Base-by-base conservation (phyloP, 2,888 invertebrate genomes). In the Lingula anatina region DNA sequence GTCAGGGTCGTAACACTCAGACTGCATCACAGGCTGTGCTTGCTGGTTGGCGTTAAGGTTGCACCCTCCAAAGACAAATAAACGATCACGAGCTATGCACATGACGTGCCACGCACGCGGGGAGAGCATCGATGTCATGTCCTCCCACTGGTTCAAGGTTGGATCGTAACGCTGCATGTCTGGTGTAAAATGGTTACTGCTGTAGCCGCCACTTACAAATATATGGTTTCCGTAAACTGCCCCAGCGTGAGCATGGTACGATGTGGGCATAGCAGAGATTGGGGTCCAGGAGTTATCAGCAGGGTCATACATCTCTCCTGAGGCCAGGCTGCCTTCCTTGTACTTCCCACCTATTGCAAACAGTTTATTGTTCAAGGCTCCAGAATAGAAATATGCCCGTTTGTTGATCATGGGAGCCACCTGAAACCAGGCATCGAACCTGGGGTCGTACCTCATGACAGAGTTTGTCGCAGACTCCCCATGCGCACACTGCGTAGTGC, bases 51-150 rank as follows among this genome's bases (percentile, higher is more conserved):
- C 73, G 49, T 76, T 75, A 27, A 76, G 62, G 55, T 71, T 73
- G 59, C 76, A 76, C 9, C 76, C 76, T 12, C 76, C 76, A 56
- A 72, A 73, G 47, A 76, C 76, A 56, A 70, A 71, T 35, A 76
- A 61, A 58, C 68, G 70, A 56, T 72, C 70, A 40, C 65, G 65
- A 2, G 71, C 66, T 7, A 69, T 65, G 53, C 75, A 75, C 75
- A 76, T 75, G 36, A 74, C 75, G 55, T 76, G 76, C 76, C 76
- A 76, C 41, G 75, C 76, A 12, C 76, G 60, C 12, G 74, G 72
- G 5, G 74, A 71, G 49, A 74, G 57, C 76, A 76, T 76, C 24
- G 73, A 68, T 3, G 71, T 69, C 71, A 75, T 72, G 51, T 76
- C 75, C 50, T 75, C 74, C 73, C 75, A 74, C 39, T 68, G 71